phyloP scores from a whole-genome alignment of 2,797 vertebrate species.

The Scolopax bukidnonensis region DNA sequence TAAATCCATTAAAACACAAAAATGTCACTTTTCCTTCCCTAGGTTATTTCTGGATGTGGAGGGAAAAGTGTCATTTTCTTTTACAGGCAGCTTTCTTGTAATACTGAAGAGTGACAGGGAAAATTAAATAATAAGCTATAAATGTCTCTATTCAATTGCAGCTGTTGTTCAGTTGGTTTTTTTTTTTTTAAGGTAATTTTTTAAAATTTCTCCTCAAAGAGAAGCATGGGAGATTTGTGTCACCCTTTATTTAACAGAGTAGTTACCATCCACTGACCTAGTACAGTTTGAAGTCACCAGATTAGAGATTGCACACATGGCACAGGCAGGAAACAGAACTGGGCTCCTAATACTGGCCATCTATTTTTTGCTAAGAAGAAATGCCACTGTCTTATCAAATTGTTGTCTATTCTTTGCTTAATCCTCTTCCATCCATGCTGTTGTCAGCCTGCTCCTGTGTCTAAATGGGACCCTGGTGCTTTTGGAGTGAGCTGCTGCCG shows the following conservation, averaged over 20 bases:
- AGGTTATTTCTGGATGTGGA: not conserved
- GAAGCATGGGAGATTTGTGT: not conserved
- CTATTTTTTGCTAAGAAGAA: not conserved
- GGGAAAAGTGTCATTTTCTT: not conserved
- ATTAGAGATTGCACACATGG: not conserved
- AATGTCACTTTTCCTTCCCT: not conserved
- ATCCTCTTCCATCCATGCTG: not conserved
- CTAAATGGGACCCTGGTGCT: not conserved
- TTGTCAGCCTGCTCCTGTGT: not conserved
- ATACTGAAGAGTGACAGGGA: not conserved
- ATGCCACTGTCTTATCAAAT: not conserved
- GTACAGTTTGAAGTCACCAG: not conserved
- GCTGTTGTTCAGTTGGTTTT: not conserved
- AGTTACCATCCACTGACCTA: not conserved
- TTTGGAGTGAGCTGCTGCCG: not conserved
- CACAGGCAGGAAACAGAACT: not conserved
- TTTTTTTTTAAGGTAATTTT: not conserved
- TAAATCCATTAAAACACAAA: not conserved
- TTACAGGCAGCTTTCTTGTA: not conserved
- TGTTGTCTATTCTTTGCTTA: not conserved
- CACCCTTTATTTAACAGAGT: not conserved
- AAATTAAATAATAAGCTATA: not conserved
- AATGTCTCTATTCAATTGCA: not conserved
- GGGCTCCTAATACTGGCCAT: not conserved
- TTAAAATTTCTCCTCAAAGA: not conserved